Conservation (phyloP, 2,113 vertebrate species). For the Pampusana beccarii region DNA sequence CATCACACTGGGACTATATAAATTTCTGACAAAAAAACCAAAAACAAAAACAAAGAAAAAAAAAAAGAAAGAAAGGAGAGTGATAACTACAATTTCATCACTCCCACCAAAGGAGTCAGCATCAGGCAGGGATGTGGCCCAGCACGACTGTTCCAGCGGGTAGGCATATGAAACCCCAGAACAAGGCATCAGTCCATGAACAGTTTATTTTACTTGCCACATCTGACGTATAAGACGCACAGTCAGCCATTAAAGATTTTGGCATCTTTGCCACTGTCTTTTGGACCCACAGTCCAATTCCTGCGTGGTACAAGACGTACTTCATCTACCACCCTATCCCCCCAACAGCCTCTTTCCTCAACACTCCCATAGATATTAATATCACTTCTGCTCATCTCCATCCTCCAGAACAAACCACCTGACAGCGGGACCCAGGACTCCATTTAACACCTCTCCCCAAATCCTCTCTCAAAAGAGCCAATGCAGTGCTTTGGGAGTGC, state of each 20-base stretch:
- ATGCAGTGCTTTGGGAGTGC: rapidly evolving
- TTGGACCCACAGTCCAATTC: background rate
- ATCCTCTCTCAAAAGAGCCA: background rate
- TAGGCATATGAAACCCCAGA: rapidly evolving
- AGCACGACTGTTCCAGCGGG: background rate
- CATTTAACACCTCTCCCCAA: rapidly evolving
- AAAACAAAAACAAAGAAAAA: too few species aligned
- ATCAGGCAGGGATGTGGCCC: background rate
- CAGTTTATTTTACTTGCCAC: background rate
- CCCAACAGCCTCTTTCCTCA: too few species aligned
- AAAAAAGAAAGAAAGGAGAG: too few species aligned
- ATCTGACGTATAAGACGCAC: rapidly evolving
- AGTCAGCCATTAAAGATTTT: background rate
- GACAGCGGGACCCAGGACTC: rapidly evolving
- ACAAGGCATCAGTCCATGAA: too few species aligned
- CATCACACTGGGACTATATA: background rate
- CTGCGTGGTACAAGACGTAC: rapidly evolving
- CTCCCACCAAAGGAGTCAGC: background rate
- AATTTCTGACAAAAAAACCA: background rate
- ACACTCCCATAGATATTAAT: too few species aligned
- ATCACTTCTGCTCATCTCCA: background rate
- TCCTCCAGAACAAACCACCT: background rate
- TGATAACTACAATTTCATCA: rapidly evolving
- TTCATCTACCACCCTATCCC: background rate
- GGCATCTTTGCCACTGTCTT: background rate